A percentile compares a stretch with the other conserved stretches of the same genome.
These are phyloP conservation scores for Diceros bicornis DNA, from an alignment of 2,797 vertebrate genomes.

Conservation along the genomic window DNA sequence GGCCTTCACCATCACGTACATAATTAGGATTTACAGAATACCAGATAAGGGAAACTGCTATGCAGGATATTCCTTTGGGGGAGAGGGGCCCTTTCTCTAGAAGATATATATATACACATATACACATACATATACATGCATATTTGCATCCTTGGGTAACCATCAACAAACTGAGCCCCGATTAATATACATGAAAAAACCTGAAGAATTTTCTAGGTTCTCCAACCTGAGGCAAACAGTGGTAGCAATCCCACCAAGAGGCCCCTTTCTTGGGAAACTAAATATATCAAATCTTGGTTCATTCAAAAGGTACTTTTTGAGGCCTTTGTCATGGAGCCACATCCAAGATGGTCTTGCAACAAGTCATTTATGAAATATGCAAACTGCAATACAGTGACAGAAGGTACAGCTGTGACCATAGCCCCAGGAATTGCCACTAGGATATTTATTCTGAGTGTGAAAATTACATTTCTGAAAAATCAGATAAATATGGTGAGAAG, in stretches of 20 bases:
- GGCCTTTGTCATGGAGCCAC: not conserved
- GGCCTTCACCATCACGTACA: not conserved
- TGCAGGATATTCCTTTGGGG: not conserved
- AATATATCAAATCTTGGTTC: not conserved
- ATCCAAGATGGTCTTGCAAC: not conserved
- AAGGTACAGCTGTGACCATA: not conserved
- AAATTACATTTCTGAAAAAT: slow-evolving; percentile 27
- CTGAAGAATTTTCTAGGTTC: not conserved
- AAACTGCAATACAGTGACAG: not conserved
- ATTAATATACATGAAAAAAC: not conserved
- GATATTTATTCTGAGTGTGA: not conserved
- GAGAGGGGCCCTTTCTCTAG: not conserved
- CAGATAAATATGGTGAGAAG: not conserved
- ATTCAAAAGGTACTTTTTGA: not conserved
- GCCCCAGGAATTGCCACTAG: not conserved
- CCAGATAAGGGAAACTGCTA: not conserved
- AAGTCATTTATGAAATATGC: not conserved
- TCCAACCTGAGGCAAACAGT: not conserved
- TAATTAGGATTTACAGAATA: not conserved
- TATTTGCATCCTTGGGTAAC: not conserved
- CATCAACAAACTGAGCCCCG: not conserved
- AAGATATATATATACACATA: not conserved
- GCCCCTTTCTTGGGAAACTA: not conserved
- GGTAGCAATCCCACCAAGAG: not conserved
- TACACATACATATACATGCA: too few relatives aligned